These are phyloP conservation scores for Tarsius wallacei DNA, from an alignment of 2,797 vertebrate genomes.

Conservation along the genomic window DNA sequence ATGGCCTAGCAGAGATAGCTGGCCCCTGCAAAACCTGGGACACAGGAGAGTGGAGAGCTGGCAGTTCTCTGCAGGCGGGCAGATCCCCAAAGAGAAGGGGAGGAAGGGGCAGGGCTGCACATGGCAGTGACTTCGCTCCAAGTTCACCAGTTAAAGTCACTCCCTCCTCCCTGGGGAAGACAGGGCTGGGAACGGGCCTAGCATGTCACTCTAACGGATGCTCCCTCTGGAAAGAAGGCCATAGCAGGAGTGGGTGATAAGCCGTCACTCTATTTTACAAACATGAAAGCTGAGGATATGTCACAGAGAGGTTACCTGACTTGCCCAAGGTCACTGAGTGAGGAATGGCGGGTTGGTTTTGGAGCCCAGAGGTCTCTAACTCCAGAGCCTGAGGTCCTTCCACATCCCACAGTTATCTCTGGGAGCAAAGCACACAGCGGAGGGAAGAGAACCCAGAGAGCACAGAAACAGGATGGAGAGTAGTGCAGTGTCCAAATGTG, in stretches of 20 bases:
- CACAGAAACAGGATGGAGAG: background rate
- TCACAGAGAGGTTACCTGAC: background rate
- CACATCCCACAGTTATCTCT: no score
- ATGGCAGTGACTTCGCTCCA: background rate
- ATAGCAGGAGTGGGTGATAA: background rate
- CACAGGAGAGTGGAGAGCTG: no score
- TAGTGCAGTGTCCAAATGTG: rapidly evolving
- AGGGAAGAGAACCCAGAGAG: background rate
- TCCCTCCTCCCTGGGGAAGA: background rate
- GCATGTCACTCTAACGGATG: background rate
- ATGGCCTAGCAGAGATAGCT: background rate
- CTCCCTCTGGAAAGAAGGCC: background rate
- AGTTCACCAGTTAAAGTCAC: rapidly evolving
- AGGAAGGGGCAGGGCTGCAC: background rate
- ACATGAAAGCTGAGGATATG: background rate
- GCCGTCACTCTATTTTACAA: background rate
- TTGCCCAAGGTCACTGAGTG: background rate
- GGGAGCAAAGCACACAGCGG: background rate
- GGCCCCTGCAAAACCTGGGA: background rate
- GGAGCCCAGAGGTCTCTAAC: background rate
- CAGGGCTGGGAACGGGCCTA: background rate
- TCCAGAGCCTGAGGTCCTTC: background rate
- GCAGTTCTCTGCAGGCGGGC: background rate
- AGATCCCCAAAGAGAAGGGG: background rate
- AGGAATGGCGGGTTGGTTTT: background rate